Evolutionary conservation across 2,888 invertebrate species (phyloP).

Genomic region (Cephus sareptanus): DNA sequence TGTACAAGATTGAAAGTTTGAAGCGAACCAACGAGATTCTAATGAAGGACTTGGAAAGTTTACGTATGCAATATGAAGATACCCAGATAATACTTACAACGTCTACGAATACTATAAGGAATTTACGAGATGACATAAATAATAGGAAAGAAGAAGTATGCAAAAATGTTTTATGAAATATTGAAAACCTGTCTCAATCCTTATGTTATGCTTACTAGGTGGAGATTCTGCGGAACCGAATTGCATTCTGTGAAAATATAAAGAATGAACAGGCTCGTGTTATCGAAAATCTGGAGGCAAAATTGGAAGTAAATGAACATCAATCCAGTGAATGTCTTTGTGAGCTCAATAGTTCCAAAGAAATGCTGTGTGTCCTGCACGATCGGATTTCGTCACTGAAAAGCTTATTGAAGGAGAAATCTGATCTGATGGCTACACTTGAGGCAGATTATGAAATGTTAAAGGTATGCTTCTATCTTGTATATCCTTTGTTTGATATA

Average conservation of each 20-base stretch:
- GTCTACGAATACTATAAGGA: conserved; percentile 11
- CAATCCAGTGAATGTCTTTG: conserved; percentile 33
- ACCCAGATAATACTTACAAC: conserved; percentile 10
- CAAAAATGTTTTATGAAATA: not conserved
- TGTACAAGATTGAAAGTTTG: conserved; percentile 28
- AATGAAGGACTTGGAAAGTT: conserved; percentile 22
- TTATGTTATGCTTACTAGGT: conserved; percentile 12
- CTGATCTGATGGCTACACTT: conserved; percentile 44
- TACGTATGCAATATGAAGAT: conserved; percentile 22
- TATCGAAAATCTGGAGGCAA: conserved; percentile 40
- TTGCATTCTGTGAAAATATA: conserved; percentile 8
- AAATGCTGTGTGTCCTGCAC: conserved; percentile 37
- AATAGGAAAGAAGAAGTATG: conserved; percentile 14
- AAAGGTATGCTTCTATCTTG: conserved; percentile 35
- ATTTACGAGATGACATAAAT: conserved; percentile 13
- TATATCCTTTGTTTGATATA: conserved; percentile 1
- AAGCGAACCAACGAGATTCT: conserved; percentile 28
- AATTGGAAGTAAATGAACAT: conserved; percentile 35
- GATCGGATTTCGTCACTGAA: conserved; percentile 43
- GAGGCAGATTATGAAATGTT: conserved; percentile 52
- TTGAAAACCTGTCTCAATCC: conserved; percentile 12
- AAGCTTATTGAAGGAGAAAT: conserved; percentile 45
- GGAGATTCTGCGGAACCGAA: not conserved
- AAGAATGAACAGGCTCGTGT: conserved; percentile 28
- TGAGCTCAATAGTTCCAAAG: conserved; percentile 41